Evolutionary conservation across 2,113 vertebrate species (phyloP).

Genomic region (Crotalus tigris): DNA sequence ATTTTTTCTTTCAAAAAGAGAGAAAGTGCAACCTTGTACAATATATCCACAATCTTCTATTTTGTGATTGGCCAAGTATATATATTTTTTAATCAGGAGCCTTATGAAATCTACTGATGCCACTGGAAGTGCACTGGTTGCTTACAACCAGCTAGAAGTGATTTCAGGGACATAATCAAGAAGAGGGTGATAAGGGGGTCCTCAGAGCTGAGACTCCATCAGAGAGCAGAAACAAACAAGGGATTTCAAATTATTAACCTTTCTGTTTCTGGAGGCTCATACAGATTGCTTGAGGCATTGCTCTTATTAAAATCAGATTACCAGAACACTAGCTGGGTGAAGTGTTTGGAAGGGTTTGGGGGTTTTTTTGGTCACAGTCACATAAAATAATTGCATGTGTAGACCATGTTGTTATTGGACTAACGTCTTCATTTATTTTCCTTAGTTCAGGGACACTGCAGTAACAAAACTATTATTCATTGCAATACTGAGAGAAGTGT

Average conservation of each 20-base stretch:
- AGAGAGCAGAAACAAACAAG: constrained; percentile 48
- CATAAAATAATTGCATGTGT: constrained; percentile 55
- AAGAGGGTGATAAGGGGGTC: constrained; percentile 18
- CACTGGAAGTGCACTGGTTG: not conserved
- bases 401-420: constrained; percentile 50
- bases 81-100: not conserved
- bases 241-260: constrained; percentile 64
- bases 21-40: not conserved
- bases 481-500: not conserved
- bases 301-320: constrained; percentile 60
- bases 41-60: not conserved
- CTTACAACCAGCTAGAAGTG: not conserved
- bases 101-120: not conserved
- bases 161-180: constrained; percentile 16
- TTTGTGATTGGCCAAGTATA: not conserved
- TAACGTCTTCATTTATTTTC: constrained; percentile 13
- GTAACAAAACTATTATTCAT: constrained; percentile 26
- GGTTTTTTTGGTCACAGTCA: constrained; percentile 59
- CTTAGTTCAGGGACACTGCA: constrained; percentile 28
- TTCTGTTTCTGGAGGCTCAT: constrained; percentile 58
- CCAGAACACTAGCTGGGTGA: constrained; percentile 56
- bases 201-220: constrained; percentile 40
- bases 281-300: constrained; percentile 55
- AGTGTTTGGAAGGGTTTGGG: constrained; percentile 53
- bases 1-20: not conserved